These are phyloP conservation scores for Diarsia dahlii DNA, from an alignment of 2,888 invertebrate genomes.

Conservation along the genomic window DNA sequence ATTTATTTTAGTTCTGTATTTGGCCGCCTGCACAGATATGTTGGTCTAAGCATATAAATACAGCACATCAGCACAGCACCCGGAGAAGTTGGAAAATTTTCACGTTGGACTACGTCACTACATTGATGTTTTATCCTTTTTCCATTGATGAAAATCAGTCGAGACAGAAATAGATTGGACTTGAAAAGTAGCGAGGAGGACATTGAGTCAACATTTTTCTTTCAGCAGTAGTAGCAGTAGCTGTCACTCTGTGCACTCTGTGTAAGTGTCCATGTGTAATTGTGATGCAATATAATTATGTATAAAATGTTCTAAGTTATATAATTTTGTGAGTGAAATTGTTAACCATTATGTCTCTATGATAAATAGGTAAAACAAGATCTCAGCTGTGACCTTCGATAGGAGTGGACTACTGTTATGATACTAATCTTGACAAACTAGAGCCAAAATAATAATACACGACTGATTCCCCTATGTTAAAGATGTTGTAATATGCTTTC, in stretches of 20 bases:
- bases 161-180: constrained; percentile 35
- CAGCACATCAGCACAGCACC: no score
- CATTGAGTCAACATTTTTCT: constrained; percentile 11
- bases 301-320: constrained; percentile 73
- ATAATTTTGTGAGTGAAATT: constrained; percentile 74
- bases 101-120: constrained; percentile 35
- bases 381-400: constrained; percentile 16
- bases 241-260: constrained; percentile 37
- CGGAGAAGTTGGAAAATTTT: constrained; percentile 37
- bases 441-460: constrained; percentile 11
- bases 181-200: constrained; percentile 19
- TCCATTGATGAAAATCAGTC: constrained; percentile 26
- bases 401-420: not conserved
- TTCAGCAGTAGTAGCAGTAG: constrained; percentile 21
- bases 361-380: constrained; percentile 2
- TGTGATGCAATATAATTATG: constrained; percentile 80
- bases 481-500: not conserved
- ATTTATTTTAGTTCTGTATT: no score
- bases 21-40: no score
- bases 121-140: constrained; percentile 42
- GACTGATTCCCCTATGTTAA: not conserved
- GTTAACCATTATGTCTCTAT: constrained; percentile 34
- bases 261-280: constrained; percentile 59
- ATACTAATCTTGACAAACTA: constrained; percentile 16
- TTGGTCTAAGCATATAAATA: no score